A percentile compares a stretch with the other conserved stretches of the same genome.
Conservation (phyloP, 2,888 invertebrate species). For the Nematopogon swammerdamellus region DNA sequence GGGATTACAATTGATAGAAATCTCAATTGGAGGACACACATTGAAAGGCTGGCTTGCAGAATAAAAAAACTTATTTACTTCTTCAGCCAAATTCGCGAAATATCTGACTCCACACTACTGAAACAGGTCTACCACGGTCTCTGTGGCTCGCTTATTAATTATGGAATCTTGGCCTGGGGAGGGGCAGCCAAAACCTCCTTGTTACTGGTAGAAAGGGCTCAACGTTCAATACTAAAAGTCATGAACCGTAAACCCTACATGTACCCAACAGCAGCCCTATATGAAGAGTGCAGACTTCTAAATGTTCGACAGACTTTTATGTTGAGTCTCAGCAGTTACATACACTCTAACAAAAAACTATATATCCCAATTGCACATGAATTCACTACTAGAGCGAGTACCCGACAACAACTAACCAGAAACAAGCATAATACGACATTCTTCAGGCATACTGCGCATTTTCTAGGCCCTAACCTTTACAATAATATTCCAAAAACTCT, state of each 20-base stretch:
- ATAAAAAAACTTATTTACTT: slow-evolving; percentile 1
- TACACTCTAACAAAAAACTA: too few species aligned
- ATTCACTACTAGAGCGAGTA: too few species aligned
- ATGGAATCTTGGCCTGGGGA: background rate
- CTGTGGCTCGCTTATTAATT: background rate
- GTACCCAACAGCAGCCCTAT: background rate
- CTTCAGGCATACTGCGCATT: too few species aligned
- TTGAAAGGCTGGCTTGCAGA: background rate
- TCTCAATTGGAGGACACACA: background rate
- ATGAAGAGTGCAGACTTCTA: background rate
- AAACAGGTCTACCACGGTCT: background rate
- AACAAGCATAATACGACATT: too few species aligned
- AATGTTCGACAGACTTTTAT: background rate
- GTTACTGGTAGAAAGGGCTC: background rate
- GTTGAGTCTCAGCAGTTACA: too few species aligned
- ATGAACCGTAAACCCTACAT: background rate
- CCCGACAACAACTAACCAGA: too few species aligned
- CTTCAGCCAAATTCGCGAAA: background rate
- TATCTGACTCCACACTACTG: background rate
- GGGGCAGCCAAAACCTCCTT: background rate
- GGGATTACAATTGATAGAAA: slow-evolving; percentile 1
- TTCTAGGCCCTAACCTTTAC: too few species aligned
- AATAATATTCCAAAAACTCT: too few species aligned
- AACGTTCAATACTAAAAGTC: background rate
- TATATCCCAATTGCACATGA: too few species aligned